phyloP scores from a whole-genome alignment of 1,140 invertebrate species.

The Drosophila fuyamai region DNA sequence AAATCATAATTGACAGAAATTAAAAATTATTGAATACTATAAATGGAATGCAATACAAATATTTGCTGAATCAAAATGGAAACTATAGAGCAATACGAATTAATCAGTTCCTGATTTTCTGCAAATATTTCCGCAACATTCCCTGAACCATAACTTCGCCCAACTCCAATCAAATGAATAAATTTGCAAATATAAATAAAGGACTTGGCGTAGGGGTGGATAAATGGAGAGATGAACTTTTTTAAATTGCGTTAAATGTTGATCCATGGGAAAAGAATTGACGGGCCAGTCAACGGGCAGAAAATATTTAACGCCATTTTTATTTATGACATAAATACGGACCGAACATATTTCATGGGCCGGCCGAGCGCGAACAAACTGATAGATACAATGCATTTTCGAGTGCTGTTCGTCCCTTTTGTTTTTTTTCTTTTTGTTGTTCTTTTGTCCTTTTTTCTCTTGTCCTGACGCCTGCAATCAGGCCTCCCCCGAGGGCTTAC shows the following conservation, averaged over 20 bases:
- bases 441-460: slow-evolving; percentile 27
- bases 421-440: background rate
- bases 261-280: slow-evolving; percentile 58
- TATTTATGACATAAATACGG: slow-evolving; percentile 79
- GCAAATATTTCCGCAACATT: slow-evolving; percentile 24
- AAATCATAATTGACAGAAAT: slow-evolving; percentile 1
- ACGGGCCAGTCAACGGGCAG: slow-evolving; percentile 25
- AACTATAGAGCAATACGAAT: background rate
- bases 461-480: slow-evolving; percentile 53
- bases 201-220: background rate
- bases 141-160: slow-evolving; percentile 8
- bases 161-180: slow-evolving; percentile 44
- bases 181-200: slow-evolving; percentile 37
- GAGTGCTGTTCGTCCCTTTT: slow-evolving; percentile 40
- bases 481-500: slow-evolving; percentile 12
- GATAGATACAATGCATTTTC: slow-evolving; percentile 79
- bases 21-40: background rate
- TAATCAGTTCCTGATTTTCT: slow-evolving; percentile 10
- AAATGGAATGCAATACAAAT: background rate
- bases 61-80: background rate
- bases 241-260: slow-evolving; percentile 79
- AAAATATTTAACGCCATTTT: slow-evolving; percentile 79
- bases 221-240: slow-evolving; percentile 28
- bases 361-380: slow-evolving; percentile 60
- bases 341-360: slow-evolving; percentile 70